Evolutionary conservation across 92 coral and sea anemone species (phyloP).

Genomic region (Ricordea florida): DNA sequence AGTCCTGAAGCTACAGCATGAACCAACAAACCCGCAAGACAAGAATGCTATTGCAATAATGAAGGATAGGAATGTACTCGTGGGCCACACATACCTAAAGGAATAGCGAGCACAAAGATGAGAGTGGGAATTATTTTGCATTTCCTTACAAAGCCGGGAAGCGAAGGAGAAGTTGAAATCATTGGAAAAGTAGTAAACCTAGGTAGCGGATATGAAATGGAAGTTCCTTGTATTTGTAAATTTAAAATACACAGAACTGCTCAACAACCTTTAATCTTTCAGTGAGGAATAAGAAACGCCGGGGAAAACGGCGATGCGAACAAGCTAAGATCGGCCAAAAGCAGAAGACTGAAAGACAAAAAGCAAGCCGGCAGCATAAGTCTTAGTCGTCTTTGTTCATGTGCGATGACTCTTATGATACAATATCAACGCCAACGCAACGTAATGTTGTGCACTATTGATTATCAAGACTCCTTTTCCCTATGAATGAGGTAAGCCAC

Average conservation of each 20-base stretch:
- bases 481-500: too few species aligned
- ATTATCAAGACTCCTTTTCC: too few species aligned
- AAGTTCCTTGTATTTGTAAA: constrained; percentile 42
- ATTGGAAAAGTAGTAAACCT: constrained; percentile 48
- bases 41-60: constrained; percentile 38
- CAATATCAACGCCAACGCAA: too few species aligned
- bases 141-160: constrained; percentile 28
- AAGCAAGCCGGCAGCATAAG: too few species aligned
- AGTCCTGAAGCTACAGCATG: constrained; percentile 30
- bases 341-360: too few species aligned
- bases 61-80: constrained; percentile 32
- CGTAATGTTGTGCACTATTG: too few species aligned
- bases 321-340: constrained; percentile 5
- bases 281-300: constrained; percentile 24
- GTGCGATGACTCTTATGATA: too few species aligned
- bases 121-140: constrained; percentile 26
- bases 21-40: constrained; percentile 3
- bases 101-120: constrained; percentile 30
- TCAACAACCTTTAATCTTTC: constrained; percentile 20
- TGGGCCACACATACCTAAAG: constrained; percentile 47
- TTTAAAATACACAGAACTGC: constrained; percentile 18
- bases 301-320: constrained; percentile 26
- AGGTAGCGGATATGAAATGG: constrained; percentile 45
- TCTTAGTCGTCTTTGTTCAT: too few species aligned
- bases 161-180: constrained; percentile 39